phyloP scores from a whole-genome alignment of 2,113 vertebrate genomes.

The Tichodroma muraria region DNA sequence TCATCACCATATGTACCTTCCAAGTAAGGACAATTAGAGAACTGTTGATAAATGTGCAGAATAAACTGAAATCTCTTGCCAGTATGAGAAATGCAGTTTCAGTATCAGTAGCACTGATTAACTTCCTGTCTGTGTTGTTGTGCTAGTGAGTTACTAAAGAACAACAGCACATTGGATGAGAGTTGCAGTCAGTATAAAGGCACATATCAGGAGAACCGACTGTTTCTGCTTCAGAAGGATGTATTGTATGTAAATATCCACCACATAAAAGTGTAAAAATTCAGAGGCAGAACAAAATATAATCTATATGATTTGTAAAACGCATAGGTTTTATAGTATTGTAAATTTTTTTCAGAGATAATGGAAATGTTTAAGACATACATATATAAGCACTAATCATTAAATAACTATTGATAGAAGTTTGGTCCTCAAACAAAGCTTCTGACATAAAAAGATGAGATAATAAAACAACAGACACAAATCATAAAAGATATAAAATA shows the following conservation, averaged over 20 bases:
- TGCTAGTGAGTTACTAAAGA: neutral
- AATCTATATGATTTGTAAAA: neutral
- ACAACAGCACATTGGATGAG: neutral
- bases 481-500: neutral
- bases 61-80: neutral
- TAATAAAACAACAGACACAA: neutral
- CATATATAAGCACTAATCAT: neutral
- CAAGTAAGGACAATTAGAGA: neutral
- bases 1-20: neutral
- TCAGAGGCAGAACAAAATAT: neutral
- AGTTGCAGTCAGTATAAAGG: neutral
- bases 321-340: neutral
- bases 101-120: neutral
- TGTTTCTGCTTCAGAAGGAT: neutral
- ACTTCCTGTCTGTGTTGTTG: neutral
- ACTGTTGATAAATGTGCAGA: neutral
- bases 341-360: neutral
- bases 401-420: neutral
- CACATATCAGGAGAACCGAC: neutral
- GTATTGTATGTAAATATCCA: neutral
- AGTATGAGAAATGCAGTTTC: neutral
- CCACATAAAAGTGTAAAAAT: neutral
- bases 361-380: neutral
- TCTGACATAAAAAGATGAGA: neutral
- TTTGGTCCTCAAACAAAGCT: neutral